Evolutionary conservation across 2,888 invertebrate genomes (phyloP), one percentile per base, ranked within the genome.

Genomic region (Odontocerum albicorne): DNA sequence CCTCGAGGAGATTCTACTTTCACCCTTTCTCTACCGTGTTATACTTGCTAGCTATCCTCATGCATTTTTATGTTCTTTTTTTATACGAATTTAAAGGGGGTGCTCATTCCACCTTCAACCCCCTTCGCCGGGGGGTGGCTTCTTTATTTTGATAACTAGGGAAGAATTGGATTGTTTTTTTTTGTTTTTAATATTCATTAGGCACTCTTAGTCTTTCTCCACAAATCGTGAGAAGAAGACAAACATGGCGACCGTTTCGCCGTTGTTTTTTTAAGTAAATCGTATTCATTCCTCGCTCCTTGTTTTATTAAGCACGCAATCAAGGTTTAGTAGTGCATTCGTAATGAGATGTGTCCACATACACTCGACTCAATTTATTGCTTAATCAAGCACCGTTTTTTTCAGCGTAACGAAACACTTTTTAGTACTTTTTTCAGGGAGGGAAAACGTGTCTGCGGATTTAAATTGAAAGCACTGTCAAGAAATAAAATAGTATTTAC

Each of bases 21-120:
- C 62, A 63, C 63, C 62, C 62, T 62, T 61, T 60, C 55, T 57
- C 74, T 78, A 75, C 77, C 78, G 77, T 77, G 77, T 77, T 76
- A 77, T 77, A 77, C 76, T 77, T 77, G 77, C 78, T 77, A 78
- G 77, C 77, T 75, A 77, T 77, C 77, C 78, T 78, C 78, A 78
- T 78, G 78, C 78, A 78, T 78, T 78, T 78, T 78, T 78, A 78
- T 78, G 78, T 78, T 77, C 78, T 77, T 77, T 78, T 78, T 78
- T 78, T 78, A 76, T 77, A 68, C 74, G 73, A 76, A 75, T 77
- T 78, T 78, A 77, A 78, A 78, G 77, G 77, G 77, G 76, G 77
- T 36, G 49, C 44, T 51, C 49, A 39, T 58, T 50, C 22, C 36
- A 35, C 51, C 54, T 44, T 27, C 16, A 38, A 20, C 42, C 45